These are phyloP conservation scores for Nudaria mundana DNA, from an alignment of 2,888 invertebrate genomes.

Conservation along the genomic window DNA sequence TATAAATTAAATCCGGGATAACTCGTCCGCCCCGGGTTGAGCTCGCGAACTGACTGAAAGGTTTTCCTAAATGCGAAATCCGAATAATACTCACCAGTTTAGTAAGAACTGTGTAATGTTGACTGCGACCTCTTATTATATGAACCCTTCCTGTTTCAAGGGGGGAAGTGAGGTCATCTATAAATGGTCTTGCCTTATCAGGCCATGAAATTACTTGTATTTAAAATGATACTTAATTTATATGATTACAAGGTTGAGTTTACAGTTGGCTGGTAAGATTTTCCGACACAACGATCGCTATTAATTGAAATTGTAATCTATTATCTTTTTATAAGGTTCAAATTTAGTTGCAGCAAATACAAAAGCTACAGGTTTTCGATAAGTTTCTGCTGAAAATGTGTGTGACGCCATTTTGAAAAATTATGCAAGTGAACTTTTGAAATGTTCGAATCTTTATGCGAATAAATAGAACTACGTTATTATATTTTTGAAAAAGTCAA, in stretches of 20 bases:
- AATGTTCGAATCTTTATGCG: no score
- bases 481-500: no score
- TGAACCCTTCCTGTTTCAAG: conserved; percentile 30
- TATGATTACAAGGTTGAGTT: neutral
- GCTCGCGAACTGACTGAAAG: conserved; percentile 52
- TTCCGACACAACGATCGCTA: conserved; percentile 17
- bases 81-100: conserved; percentile 44
- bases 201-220: conserved; percentile 13
- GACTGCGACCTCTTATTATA: conserved; percentile 41
- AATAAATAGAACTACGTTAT: no score
- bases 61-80: conserved; percentile 30
- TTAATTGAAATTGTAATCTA: conserved; percentile 12
- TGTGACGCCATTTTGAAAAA: conserved; percentile 31
- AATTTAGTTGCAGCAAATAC: conserved; percentile 17
- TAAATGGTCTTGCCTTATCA: conserved; percentile 50
- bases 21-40: conserved; percentile 27
- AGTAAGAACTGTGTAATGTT: conserved; percentile 47
- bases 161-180: conserved; percentile 39
- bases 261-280: conserved; percentile 1
- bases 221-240: conserved; percentile 13
- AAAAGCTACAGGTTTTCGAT: conserved; percentile 75
- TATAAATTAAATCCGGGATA: conserved; percentile 9
- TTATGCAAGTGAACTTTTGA: conserved; percentile 30
- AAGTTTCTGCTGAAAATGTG: conserved; percentile 67
- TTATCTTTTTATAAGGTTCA: conserved; percentile 12